Evolutionary conservation across 2,797 vertebrate species (phyloP).

Genomic region (Rousettus madagascariensis): DNA sequence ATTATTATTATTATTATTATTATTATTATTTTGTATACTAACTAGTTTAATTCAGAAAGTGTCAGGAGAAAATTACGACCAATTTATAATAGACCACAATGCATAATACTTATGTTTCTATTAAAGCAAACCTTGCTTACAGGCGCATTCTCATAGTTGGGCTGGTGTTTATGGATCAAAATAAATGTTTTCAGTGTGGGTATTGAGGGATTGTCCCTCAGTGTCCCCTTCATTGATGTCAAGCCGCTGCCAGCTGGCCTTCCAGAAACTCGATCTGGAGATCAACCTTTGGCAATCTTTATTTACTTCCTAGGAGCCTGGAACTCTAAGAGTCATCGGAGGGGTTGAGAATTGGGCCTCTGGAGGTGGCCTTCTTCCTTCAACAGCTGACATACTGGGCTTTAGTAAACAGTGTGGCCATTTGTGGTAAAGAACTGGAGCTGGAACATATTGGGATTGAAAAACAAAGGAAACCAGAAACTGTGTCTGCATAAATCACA

Average conservation of each 20-base stretch:
- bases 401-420: not conserved
- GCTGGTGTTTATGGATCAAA: constrained; percentile 78
- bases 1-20: constrained; percentile 69
- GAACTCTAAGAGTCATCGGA: constrained; percentile 50
- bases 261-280: constrained; percentile 67
- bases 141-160: constrained; percentile 79
- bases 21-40: constrained; percentile 80
- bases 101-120: constrained; percentile 84
- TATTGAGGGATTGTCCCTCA: constrained; percentile 77
- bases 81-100: constrained; percentile 85
- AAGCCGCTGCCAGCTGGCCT: constrained; percentile 59
- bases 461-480: constrained; percentile 62
- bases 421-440: not conserved
- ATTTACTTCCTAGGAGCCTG: constrained; percentile 20
- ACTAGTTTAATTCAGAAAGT: constrained; percentile 88
- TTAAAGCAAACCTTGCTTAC: constrained; percentile 82
- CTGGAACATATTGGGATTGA: not conserved
- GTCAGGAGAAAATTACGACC: constrained; percentile 88
- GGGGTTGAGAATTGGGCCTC: constrained; percentile 68
- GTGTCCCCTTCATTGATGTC: constrained; percentile 77
- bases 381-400: constrained; percentile 51
- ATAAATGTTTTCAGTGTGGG: constrained; percentile 80
- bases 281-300: constrained; percentile 72
- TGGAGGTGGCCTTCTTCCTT: constrained; percentile 71
- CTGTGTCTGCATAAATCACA: constrained; percentile 50